Evolutionary conservation across 2,888 invertebrate species (phyloP), one percentile per base, ranked within the genome.

Genomic region (Acrocera orbiculus): DNA sequence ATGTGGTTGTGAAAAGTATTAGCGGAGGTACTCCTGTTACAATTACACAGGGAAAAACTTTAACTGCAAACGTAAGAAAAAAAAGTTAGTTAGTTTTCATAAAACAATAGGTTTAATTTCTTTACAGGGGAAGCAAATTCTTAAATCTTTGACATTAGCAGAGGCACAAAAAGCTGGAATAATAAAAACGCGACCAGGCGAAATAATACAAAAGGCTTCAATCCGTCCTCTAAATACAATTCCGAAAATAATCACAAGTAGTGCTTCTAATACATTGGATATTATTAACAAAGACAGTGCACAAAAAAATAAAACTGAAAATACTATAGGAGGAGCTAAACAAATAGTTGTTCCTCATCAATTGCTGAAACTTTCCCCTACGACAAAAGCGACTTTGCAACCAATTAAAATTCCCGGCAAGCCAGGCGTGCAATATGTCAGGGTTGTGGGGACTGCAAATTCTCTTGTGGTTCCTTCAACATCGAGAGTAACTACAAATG

Each of bases 391-490:
- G 2, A 41, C 49, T 20, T 20, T 57, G 17, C 56, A 57, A 36
- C 45, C 58, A 1, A 48, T 59, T 28, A 54, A 57, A 40, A 37
- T 58, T 19, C 42, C 53, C 0, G 56, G 56, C 22, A 55, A 63
- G 32, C 34, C 44, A 38, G 56, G 57, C 3, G 62, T 76, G 38
- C 76, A 76, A 47, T 76, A 74, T 50, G 71, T 77, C n/a, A 67
- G 76, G 42, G 65, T 76, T 25, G 63, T 76, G 13, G 66, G 66
- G 35, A 63, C 62, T 26, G 46, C 62, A 14, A n/a, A n/a, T n/a
- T n/a, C n/a, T n/a, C n/a, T n/a, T n/a, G n/a, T n/a, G n/a, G n/a
- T n/a, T n/a, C n/a, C n/a, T n/a, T n/a, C n/a, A n/a, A n/a, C n/a
- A n/a, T n/a, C n/a, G n/a, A n/a, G 54, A 9, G 22, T 42, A 3